phyloP scores from a whole-genome alignment of 2,888 invertebrate species.

The Palloptera scutellata region DNA sequence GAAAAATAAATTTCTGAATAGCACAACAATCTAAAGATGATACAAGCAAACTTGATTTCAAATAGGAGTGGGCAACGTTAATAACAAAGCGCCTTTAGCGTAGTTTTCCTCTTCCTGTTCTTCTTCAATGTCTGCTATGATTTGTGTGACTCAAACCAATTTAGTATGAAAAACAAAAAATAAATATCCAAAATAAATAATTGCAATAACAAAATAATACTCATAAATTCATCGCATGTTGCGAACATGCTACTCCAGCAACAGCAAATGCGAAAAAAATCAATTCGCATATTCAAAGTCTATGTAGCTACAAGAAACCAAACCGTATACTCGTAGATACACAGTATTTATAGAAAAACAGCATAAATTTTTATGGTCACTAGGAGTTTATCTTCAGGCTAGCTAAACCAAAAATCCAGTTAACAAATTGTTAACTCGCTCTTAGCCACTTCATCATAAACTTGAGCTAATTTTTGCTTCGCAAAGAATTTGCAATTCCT shows the following conservation, averaged over 20 bases:
- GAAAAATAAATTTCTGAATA: background rate
- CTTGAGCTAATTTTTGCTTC: constrained; percentile 7
- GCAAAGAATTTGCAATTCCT: background rate
- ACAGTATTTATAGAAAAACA: too few relatives aligned
- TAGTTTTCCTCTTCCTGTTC: too few relatives aligned
- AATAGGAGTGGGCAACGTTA: constrained; percentile 3
- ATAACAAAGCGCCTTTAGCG: background rate
- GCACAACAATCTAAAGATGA: background rate
- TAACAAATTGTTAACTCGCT: constrained; percentile 42
- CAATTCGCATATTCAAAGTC: background rate
- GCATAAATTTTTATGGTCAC: background rate
- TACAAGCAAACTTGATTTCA: background rate
- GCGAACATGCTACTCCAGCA: too few relatives aligned
- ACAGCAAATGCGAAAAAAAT: too few relatives aligned
- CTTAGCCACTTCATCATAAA: constrained; percentile 23
- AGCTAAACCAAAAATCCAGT: constrained; percentile 31
- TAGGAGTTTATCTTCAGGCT: constrained; percentile 37
- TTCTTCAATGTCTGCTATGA: background rate
- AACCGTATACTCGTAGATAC: constrained; percentile 28
- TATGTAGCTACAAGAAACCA: constrained; percentile 29
- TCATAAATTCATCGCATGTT: too few relatives aligned
- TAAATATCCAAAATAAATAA: background rate
- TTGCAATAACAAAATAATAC: background rate
- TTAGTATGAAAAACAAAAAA: background rate
- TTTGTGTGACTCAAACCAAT: background rate